phyloP scores from a whole-genome alignment of 2,797 vertebrate species.

The Xiphorhynchus erythropygius region DNA sequence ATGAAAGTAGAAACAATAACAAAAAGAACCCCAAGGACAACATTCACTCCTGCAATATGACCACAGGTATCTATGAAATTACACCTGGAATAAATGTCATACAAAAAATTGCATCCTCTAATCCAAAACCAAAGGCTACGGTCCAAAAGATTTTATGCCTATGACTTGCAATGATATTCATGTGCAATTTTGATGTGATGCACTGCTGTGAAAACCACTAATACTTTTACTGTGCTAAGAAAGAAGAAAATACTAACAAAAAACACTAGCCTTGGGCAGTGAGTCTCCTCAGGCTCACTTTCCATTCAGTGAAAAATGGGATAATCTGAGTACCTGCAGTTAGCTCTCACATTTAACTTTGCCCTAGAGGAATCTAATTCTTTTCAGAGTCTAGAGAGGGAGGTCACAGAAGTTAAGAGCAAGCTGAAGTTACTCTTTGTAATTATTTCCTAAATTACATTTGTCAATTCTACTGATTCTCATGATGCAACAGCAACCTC shows the following conservation, averaged over 20 bases:
- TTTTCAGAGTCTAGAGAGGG: background rate
- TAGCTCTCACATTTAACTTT: background rate
- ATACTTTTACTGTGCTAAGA: background rate
- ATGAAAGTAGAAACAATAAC: background rate
- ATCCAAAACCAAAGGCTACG: background rate
- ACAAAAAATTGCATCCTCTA: background rate
- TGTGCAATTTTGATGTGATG: background rate
- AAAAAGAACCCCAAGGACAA: background rate
- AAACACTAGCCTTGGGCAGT: accelerated
- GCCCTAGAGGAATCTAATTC: background rate
- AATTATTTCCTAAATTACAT: background rate
- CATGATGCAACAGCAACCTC: background rate
- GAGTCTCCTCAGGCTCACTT: background rate
- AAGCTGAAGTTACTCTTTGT: background rate
- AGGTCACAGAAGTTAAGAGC: background rate
- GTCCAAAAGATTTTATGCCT: background rate
- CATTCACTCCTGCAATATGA: background rate
- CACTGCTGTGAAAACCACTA: background rate
- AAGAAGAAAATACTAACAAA: background rate
- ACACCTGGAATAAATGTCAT: background rate
- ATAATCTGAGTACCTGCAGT: background rate
- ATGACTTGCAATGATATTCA: background rate
- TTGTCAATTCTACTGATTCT: background rate
- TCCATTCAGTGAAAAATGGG: background rate
- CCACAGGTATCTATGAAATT: background rate